Conservation (phyloP, 2,888 invertebrate species). For the Mythimna pallens region DNA sequence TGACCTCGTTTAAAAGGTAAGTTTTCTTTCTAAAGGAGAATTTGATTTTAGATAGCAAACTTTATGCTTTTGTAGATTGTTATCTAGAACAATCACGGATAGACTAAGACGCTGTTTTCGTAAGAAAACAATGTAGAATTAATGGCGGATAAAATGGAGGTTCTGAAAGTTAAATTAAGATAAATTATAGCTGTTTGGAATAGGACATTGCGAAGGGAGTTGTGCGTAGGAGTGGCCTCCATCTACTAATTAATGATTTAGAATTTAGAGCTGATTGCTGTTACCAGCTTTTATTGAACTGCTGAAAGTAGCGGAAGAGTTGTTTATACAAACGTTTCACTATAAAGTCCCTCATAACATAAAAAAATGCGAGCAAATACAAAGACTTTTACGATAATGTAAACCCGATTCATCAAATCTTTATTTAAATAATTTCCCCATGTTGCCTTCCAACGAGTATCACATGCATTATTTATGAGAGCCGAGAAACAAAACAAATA, state of each 20-base stretch:
- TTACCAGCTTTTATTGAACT: neutral
- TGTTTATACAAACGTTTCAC: neutral
- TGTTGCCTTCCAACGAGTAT: constrained; percentile 33
- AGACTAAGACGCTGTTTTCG: constrained; percentile 35
- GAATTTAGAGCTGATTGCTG: constrained; percentile 19
- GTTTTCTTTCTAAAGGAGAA: constrained; percentile 34
- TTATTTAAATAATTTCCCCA: constrained; percentile 46
- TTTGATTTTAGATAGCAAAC: constrained; percentile 49
- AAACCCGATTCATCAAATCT: constrained; percentile 38
- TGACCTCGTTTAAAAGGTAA: constrained; percentile 38
- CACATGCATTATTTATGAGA: constrained; percentile 52
- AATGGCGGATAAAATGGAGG: constrained; percentile 39
- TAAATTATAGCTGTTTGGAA: constrained; percentile 35
- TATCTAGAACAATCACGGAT: constrained; percentile 42
- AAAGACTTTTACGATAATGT: constrained; percentile 16
- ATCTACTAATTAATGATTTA: constrained; percentile 25
- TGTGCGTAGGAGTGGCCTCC: constrained; percentile 36
- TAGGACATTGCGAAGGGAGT: constrained; percentile 12
- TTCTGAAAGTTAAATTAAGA: constrained; percentile 46
- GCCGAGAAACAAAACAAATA: constrained; percentile 51
- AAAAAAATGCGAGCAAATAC: constrained; percentile 1
- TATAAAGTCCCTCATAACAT: neutral
- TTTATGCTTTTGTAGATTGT: constrained; percentile 39
- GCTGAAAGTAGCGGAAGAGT: neutral
- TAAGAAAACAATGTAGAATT: constrained; percentile 38